A percentile compares a stretch with the other conserved stretches of the same genome.
These are phyloP conservation scores for Catocala sponsa DNA, from an alignment of 2,888 invertebrate genomes.

Conservation along the genomic window DNA sequence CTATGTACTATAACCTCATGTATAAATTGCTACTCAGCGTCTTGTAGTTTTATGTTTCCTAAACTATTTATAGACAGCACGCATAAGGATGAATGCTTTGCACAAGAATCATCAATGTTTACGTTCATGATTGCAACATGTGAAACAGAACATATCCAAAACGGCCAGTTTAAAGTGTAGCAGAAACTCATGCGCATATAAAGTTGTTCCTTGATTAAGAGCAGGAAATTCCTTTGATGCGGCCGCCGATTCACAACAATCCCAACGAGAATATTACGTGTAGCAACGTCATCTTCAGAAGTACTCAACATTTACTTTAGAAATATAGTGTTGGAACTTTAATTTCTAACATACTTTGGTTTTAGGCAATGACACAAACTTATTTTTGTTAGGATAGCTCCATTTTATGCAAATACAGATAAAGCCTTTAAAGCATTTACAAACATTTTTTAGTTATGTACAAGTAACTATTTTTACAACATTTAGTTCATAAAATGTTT, in stretches of 20 bases:
- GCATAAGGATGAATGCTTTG: slow-evolving; percentile 16
- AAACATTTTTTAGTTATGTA: too few species aligned
- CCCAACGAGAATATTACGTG: slow-evolving; percentile 74
- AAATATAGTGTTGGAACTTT: too few species aligned
- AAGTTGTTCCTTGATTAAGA: slow-evolving; percentile 74
- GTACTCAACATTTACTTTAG: slow-evolving; percentile 44
- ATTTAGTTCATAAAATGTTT: slow-evolving; percentile 22
- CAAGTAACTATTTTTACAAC: slow-evolving; percentile 16
- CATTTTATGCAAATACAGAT: too few species aligned
- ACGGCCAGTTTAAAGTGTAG: slow-evolving; percentile 62
- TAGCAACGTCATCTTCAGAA: slow-evolving; percentile 66
- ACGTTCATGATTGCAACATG: slow-evolving; percentile 45
- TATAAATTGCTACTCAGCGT: too few species aligned
- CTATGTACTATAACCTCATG: too few species aligned
- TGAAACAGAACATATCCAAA: slow-evolving; percentile 61
- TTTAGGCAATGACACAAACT: too few species aligned
- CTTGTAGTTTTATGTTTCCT: not conserved
- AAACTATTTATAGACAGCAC: slow-evolving; percentile 28
- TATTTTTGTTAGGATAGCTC: too few species aligned
- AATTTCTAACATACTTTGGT: too few species aligned
- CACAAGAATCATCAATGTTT: slow-evolving; percentile 31
- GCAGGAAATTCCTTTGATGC: slow-evolving; percentile 84
- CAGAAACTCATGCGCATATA: slow-evolving; percentile 70
- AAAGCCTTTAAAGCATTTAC: too few species aligned
- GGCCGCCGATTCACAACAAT: slow-evolving; percentile 74